Percentiles rank a stretch among this genome's conserved stretches.
Conservation (phyloP, 2,888 invertebrate genomes). For the Carpatolechia fugitivella region DNA sequence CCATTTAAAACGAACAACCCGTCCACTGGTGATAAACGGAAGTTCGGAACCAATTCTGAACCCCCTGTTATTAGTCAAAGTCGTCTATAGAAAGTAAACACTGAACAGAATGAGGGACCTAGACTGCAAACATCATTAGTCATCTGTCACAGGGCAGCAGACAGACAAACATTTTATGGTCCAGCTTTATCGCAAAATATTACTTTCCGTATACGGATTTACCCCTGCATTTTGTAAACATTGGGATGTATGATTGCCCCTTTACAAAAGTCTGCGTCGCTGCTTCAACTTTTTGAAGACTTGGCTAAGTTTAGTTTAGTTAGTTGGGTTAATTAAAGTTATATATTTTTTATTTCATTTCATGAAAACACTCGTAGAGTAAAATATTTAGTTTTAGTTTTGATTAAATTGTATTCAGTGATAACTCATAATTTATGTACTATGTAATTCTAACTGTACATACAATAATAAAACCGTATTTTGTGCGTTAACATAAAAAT, state of each 20-base stretch:
- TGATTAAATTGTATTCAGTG: no score
- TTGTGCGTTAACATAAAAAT: no score
- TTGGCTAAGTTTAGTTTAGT: no score
- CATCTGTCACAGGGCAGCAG: slow-evolving; percentile 54
- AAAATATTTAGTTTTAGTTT: no score
- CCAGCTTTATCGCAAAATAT: slow-evolving; percentile 39
- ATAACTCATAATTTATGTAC: no score
- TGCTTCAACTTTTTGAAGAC: no score
- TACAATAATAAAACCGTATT: no score
- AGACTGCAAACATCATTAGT: slow-evolving; percentile 61
- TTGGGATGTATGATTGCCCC: not conserved
- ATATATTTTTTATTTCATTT: no score
- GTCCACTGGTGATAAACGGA: not conserved
- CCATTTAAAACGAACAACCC: slow-evolving; percentile 2
- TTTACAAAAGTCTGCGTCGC: not conserved
- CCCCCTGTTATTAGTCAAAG: slow-evolving; percentile 50
- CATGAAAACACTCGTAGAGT: no score
- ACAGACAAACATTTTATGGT: slow-evolving; percentile 50
- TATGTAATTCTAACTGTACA: no score
- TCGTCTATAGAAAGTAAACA: slow-evolving; percentile 61
- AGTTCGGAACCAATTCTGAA: no score
- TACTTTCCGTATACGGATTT: slow-evolving; percentile 29
- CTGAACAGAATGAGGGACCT: slow-evolving; percentile 37
- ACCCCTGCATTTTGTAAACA: not conserved
- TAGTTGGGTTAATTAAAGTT: no score